A percentile compares a stretch with the other conserved stretches of the same genome.
Conservation (phyloP, 2,797 vertebrate species). For the Anas bernieri region DNA sequence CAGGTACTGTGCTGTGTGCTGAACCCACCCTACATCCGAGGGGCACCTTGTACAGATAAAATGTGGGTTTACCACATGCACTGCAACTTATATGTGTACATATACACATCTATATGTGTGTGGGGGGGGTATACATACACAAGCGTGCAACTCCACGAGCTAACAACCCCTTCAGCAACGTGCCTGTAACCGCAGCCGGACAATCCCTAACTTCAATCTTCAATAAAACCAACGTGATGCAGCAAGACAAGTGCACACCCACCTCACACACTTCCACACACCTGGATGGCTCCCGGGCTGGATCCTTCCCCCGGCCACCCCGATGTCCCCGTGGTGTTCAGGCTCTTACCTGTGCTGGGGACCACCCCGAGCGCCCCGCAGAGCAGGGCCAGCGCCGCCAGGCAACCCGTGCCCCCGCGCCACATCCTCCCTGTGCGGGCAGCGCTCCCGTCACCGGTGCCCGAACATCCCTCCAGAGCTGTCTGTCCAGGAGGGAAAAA, state of each 20-base stretch:
- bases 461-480: slow-evolving; percentile 58
- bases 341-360: slow-evolving; percentile 87
- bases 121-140: rapidly evolving
- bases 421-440: slow-evolving; percentile 60
- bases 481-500: slow-evolving; percentile 50
- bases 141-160: background rate
- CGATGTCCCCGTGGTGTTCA: background rate
- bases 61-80: background rate
- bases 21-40: background rate
- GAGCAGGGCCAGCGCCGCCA: slow-evolving; percentile 79
- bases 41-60: background rate
- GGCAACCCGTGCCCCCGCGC: slow-evolving; percentile 71
- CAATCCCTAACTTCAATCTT: background rate
- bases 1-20: background rate
- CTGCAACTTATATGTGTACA: background rate
- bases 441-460: background rate
- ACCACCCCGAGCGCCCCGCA: slow-evolving; percentile 75
- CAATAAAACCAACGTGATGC: background rate
- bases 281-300: background rate
- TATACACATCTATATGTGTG: rapidly evolving
- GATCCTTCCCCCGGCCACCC: background rate
- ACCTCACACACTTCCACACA: background rate
- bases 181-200: background rate
- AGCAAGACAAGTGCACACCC: rapidly evolving
- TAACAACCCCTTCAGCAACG: background rate